These are phyloP conservation scores for Philaenus spumarius DNA, from an alignment of 1,140 invertebrate species.

Conservation along the genomic window DNA sequence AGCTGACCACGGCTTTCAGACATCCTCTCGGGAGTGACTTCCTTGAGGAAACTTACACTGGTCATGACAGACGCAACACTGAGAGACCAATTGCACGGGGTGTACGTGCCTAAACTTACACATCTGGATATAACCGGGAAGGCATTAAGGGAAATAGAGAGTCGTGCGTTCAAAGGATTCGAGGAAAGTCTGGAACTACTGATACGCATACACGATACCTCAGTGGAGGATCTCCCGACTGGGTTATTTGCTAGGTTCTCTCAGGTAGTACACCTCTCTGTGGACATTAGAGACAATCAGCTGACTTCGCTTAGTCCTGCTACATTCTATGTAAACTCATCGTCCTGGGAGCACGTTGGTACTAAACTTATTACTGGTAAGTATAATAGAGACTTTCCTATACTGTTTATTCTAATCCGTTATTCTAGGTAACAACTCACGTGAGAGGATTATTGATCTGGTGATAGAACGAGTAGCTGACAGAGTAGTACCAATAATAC, in stretches of 20 bases:
- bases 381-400: no score
- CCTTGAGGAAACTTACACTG: constrained; percentile 54
- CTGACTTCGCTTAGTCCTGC: constrained; percentile 71
- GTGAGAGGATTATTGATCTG: no score
- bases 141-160: constrained; percentile 56
- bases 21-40: constrained; percentile 45
- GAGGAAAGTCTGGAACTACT: constrained; percentile 57
- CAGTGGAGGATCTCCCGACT: constrained; percentile 65
- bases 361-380: constrained; percentile 72
- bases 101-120: constrained; percentile 63
- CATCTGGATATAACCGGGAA: constrained; percentile 71
- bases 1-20: constrained; percentile 46
- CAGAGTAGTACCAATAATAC: no score
- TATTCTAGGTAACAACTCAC: no score
- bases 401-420: no score
- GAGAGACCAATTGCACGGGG: constrained; percentile 5
- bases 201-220: constrained; percentile 66
- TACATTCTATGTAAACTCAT: constrained; percentile 75
- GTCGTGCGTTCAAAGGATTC: constrained; percentile 57
- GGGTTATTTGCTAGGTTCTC: constrained; percentile 69
- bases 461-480: no score
- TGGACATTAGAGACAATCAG: constrained; percentile 76
- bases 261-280: constrained; percentile 61
- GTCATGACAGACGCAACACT: constrained; percentile 53
- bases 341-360: constrained; percentile 76